Conservation (phyloP, 2,113 vertebrate species). For the Triplophysa rosa region DNA sequence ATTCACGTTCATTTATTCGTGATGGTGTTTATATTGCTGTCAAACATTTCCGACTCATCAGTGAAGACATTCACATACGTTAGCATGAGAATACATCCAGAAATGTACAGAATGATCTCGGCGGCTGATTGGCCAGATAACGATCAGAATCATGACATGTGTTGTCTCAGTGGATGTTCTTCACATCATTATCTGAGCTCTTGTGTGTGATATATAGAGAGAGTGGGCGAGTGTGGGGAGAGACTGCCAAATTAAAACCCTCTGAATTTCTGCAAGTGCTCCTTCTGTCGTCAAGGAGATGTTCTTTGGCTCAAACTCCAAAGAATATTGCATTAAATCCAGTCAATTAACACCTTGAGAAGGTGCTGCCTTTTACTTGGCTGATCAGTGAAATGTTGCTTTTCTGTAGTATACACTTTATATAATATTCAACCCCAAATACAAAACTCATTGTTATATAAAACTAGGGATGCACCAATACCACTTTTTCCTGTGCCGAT, state of each 20-base stretch:
- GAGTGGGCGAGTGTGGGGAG: constrained; percentile 41
- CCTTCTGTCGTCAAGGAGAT: constrained; percentile 57
- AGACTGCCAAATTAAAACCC: constrained; percentile 56
- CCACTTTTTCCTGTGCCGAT: too few species aligned
- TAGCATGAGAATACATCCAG: neutral
- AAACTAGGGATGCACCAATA: too few species aligned
- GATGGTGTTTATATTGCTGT: neutral
- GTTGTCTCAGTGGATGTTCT: constrained; percentile 22
- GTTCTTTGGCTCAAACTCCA: constrained; percentile 37
- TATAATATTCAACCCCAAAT: neutral
- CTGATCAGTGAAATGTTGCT: neutral
- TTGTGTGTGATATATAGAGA: constrained; percentile 36
- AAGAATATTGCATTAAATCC: constrained; percentile 32
- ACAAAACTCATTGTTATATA: too few species aligned
- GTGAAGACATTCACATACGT: neutral
- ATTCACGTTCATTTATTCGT: neutral
- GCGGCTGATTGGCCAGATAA: neutral
- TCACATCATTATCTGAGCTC: constrained; percentile 55
- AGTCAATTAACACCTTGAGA: constrained; percentile 18
- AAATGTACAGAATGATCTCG: neutral
- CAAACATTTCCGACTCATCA: neutral
- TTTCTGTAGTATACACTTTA: neutral
- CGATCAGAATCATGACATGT: constrained; percentile 20
- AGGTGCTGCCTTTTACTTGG: constrained; percentile 24
- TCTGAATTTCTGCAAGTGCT: constrained; percentile 53